phyloP scores from a whole-genome alignment of 2,113 vertebrate genomes.

The Microcebus griseorufus region DNA sequence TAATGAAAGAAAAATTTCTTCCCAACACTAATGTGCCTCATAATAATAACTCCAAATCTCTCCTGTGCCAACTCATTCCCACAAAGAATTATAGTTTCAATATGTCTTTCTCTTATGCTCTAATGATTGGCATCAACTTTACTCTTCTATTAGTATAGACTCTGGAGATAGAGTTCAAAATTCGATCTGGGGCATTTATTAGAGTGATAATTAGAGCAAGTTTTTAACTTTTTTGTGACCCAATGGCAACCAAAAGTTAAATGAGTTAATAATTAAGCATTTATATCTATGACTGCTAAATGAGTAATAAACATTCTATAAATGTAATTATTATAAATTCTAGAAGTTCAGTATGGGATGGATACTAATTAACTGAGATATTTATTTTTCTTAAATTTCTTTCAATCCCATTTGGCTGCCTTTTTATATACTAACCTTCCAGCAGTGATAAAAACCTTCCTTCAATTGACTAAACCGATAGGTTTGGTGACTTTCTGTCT shows the following conservation, averaged over 20 bases:
- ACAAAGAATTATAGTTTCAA: background rate
- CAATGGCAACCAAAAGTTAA: background rate
- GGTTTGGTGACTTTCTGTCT: background rate
- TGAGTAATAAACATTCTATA: background rate
- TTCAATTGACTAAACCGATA: background rate
- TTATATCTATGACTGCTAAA: background rate
- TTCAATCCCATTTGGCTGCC: background rate
- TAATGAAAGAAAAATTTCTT: background rate
- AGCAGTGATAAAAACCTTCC: background rate
- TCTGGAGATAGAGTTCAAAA: background rate
- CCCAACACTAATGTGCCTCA: background rate
- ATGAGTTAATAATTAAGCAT: background rate
- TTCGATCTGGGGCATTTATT: background rate
- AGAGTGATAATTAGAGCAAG: background rate
- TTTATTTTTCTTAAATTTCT: constrained; percentile 5
- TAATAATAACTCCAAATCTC: background rate
- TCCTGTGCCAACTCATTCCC: background rate
- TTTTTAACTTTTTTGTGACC: background rate
- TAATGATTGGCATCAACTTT: background rate
- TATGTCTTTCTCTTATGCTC: background rate
- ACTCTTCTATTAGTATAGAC: background rate
- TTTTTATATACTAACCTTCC: background rate
- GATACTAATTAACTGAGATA: background rate
- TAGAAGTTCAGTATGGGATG: background rate
- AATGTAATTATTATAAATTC: background rate